phyloP scores from a whole-genome alignment of 2,888 invertebrate species.

The Achlya flavicornis region DNA sequence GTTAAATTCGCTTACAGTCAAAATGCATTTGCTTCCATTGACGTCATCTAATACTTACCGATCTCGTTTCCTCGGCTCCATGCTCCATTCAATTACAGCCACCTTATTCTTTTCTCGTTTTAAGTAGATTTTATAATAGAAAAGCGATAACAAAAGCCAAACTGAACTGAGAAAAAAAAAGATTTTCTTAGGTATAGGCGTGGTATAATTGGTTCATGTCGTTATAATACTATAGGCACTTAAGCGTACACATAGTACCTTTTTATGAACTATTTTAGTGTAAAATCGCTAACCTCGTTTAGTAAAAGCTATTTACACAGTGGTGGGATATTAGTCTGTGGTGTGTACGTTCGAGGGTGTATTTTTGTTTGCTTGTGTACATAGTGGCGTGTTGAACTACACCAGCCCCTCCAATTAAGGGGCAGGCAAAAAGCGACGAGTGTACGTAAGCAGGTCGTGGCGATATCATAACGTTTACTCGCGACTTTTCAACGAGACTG shows the following conservation, averaged over 20 bases:
- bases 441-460: conserved; percentile 71
- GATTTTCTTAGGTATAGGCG: not conserved
- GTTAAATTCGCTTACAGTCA: conserved; percentile 17
- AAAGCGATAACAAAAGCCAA: conserved; percentile 6
- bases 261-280: conserved; percentile 68
- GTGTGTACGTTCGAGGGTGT: conserved; percentile 46
- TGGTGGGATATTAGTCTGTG: conserved; percentile 53
- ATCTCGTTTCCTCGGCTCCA: conserved; percentile 13
- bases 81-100: conserved; percentile 3
- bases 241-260: conserved; percentile 47
- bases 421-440: conserved; percentile 74
- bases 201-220: conserved; percentile 21
- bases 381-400: conserved; percentile 65
- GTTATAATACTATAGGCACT: conserved; percentile 20
- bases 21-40: conserved; percentile 32
- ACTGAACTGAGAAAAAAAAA: conserved; percentile 16
- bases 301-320: conserved; percentile 52
- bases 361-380: conserved; percentile 62
- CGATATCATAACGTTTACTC: conserved; percentile 75
- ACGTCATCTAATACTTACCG: conserved; percentile 19
- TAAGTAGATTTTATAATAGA: conserved; percentile 3
- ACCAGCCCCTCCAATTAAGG: conserved; percentile 77
- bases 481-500: conserved; percentile 70
- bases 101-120: conserved; percentile 2
- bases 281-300: conserved; percentile 68